A percentile compares a stretch with the other conserved stretches of the same genome.
phyloP scores from a whole-genome alignment of 2,113 vertebrate species.

The Shinisaurus crocodilurus region DNA sequence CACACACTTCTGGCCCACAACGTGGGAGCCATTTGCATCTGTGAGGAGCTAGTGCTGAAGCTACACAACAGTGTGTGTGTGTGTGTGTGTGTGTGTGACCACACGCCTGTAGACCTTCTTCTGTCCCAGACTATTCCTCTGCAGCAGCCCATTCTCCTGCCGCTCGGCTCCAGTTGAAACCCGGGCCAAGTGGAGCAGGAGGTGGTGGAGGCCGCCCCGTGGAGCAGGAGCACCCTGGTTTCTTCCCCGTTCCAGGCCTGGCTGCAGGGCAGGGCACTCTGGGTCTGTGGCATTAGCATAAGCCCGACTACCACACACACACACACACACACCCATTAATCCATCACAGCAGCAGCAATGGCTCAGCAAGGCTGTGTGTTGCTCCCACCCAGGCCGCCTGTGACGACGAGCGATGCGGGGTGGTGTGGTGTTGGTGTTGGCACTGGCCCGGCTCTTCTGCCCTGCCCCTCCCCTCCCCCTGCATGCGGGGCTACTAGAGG shows the following conservation, averaged over 20 bases:
- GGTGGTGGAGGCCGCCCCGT: neutral
- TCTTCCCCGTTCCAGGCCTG: neutral
- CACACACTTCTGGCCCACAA: neutral
- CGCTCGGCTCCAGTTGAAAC: neutral
- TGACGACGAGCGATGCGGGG: neutral
- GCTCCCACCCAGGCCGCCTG: neutral
- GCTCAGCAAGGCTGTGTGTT: neutral
- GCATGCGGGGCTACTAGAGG: neutral
- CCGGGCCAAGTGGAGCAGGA: neutral
- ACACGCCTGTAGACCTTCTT: neutral
- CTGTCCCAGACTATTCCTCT: neutral
- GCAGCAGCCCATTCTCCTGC: neutral
- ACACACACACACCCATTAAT: neutral
- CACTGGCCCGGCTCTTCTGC: neutral
- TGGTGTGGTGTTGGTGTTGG: neutral
- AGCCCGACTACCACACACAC: no score
- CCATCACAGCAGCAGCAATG: neutral
- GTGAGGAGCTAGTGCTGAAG: neutral
- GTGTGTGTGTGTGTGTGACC: no score
- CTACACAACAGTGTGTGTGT: neutral
- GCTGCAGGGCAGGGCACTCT: neutral
- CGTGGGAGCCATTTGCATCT: neutral
- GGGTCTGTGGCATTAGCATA: neutral
- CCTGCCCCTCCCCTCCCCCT: neutral
- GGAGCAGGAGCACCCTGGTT: neutral